Conservation (phyloP, 2,113 vertebrate species). For the Perca flavescens region DNA sequence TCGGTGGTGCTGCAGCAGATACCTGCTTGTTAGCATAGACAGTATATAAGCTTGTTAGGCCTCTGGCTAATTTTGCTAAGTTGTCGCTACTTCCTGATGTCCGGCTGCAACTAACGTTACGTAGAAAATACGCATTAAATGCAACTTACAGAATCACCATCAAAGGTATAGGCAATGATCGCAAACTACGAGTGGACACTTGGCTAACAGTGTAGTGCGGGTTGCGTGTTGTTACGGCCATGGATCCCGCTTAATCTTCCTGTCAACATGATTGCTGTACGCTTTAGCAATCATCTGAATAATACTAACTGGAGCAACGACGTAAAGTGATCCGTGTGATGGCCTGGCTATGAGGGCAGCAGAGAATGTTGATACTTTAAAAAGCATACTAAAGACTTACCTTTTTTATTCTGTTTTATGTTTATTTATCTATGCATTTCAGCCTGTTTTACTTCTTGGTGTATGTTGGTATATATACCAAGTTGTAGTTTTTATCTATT, state of each 20-base stretch:
- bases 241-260: background rate
- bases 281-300: background rate
- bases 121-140: background rate
- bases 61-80: background rate
- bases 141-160: background rate
- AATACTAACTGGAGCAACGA: too few species aligned
- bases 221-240: background rate
- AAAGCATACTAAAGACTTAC: too few species aligned
- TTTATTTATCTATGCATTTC: too few species aligned
- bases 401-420: too few species aligned
- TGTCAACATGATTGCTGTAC: conserved; percentile 19
- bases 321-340: background rate
- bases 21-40: conserved; percentile 24
- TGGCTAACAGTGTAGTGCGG: background rate
- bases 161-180: too few species aligned
- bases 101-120: background rate
- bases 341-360: background rate
- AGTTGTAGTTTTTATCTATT: too few species aligned
- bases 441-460: too few species aligned
- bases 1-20: conserved; percentile 24
- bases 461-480: too few species aligned
- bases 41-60: conserved; percentile 53
- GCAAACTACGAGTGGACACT: background rate
- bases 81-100: background rate
- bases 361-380: too few species aligned